Conservation (phyloP, 2,888 invertebrate species). For the Clostera curtula region DNA sequence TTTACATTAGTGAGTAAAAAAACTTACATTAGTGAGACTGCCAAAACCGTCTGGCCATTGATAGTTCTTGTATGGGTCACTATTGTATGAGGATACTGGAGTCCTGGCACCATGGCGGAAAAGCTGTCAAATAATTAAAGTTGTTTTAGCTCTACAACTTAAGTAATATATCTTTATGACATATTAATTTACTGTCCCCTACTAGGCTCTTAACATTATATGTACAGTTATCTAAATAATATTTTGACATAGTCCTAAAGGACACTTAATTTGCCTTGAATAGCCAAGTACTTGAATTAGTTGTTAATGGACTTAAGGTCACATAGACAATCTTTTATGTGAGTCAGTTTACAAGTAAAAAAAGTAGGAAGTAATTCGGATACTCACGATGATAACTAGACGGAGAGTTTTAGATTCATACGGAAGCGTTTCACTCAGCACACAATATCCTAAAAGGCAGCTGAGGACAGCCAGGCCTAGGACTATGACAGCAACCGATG, state of each 20-base stretch:
- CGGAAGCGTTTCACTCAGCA: constrained; percentile 60
- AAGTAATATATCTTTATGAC: neutral
- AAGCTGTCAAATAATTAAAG: constrained; percentile 60
- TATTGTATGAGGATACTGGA: constrained; percentile 84
- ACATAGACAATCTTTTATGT: too few relatives aligned
- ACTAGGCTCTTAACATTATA: too few relatives aligned
- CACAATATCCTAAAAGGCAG: constrained; percentile 66
- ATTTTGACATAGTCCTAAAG: too few relatives aligned
- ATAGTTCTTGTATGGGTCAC: constrained; percentile 84
- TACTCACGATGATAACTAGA: constrained; percentile 57
- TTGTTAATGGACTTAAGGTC: too few relatives aligned
- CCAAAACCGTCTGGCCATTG: constrained; percentile 90
- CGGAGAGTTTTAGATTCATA: constrained; percentile 64
- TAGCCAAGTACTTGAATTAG: too few relatives aligned
- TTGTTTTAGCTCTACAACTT: neutral
- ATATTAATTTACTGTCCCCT: too few relatives aligned
- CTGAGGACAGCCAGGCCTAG: constrained; percentile 62
- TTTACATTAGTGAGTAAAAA: neutral
- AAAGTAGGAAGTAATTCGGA: neutral
- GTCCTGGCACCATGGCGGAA: constrained; percentile 90
- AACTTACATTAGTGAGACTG: constrained; percentile 83
- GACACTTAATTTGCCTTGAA: too few relatives aligned
- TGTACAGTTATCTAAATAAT: too few relatives aligned
- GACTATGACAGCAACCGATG: constrained; percentile 55
- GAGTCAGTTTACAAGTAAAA: neutral